Evolutionary conservation across 2,888 invertebrate species (phyloP).

Genomic region (Zonitis immaculata): DNA sequence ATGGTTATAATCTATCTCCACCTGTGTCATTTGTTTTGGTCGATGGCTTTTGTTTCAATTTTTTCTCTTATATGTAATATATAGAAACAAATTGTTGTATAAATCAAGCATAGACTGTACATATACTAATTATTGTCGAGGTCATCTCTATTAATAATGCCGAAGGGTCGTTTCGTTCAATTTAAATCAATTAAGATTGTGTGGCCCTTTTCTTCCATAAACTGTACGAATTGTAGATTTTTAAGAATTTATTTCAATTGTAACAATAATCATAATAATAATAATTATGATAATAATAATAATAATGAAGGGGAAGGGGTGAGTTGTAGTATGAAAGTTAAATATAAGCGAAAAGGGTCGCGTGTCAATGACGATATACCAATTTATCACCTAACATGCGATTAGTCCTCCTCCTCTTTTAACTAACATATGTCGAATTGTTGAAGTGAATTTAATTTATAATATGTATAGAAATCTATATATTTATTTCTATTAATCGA

Average conservation of each 20-base stretch:
- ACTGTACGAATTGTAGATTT: not conserved
- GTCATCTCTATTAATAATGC: not conserved
- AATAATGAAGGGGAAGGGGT: too few species aligned
- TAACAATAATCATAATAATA: not conserved
- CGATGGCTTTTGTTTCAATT: not conserved
- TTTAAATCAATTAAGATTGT: not conserved
- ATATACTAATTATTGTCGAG: not conserved
- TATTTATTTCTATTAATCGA: not conserved
- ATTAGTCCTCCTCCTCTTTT: constrained; percentile 24
- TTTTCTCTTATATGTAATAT: not conserved
- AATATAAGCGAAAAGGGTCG: constrained; percentile 24
- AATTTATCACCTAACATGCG: constrained; percentile 34
- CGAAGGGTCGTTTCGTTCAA: not conserved
- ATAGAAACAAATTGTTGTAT: not conserved
- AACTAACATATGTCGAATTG: constrained; percentile 32
- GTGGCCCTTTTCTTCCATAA: not conserved
- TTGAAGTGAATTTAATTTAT: constrained; percentile 27
- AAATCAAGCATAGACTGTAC: not conserved
- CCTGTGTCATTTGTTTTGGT: not conserved
- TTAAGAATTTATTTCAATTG: not conserved
- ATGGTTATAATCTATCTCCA: not conserved
- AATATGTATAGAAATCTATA: not conserved
- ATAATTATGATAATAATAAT: not conserved
- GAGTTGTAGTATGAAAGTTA: constrained; percentile 23
- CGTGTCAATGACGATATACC: constrained; percentile 25